A percentile compares a stretch with the other conserved stretches of the same genome.
These are phyloP conservation scores for Cebus imitator DNA, from an alignment of 2,113 vertebrate genomes.

Conservation along the genomic window DNA sequence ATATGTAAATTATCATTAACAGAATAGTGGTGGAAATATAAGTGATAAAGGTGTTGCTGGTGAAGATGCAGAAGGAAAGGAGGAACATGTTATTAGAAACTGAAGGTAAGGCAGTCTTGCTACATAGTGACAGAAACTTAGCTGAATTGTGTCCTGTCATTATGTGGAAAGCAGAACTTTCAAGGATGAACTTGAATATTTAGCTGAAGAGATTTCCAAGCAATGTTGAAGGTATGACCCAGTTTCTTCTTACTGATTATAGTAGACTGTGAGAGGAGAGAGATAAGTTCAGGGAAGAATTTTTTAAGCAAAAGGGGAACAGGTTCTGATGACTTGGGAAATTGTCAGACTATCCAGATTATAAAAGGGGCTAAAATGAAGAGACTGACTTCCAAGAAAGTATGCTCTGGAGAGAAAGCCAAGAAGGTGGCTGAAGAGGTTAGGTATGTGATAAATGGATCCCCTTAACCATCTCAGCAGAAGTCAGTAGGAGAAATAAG, in stretches of 20 bases:
- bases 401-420: neutral
- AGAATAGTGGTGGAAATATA: neutral
- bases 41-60: neutral
- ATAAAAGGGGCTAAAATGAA: neutral
- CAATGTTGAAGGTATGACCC: no score
- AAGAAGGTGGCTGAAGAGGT: neutral
- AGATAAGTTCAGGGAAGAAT: no score
- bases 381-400: neutral
- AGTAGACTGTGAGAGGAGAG: neutral
- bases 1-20: neutral
- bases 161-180: neutral
- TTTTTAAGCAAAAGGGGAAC: no score
- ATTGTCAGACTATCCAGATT: neutral
- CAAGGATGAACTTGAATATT: no score
- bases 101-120: neutral
- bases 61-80: neutral
- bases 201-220: no score
- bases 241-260: neutral
- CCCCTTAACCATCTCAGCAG: neutral
- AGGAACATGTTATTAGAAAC: neutral
- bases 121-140: neutral
- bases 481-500: neutral
- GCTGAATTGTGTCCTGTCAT: neutral
- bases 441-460: neutral
- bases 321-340: no score